A percentile compares a stretch with the other conserved stretches of the same genome.
Conservation (phyloP, 1,140 invertebrate genomes). For the Lepidurus arcticus region DNA sequence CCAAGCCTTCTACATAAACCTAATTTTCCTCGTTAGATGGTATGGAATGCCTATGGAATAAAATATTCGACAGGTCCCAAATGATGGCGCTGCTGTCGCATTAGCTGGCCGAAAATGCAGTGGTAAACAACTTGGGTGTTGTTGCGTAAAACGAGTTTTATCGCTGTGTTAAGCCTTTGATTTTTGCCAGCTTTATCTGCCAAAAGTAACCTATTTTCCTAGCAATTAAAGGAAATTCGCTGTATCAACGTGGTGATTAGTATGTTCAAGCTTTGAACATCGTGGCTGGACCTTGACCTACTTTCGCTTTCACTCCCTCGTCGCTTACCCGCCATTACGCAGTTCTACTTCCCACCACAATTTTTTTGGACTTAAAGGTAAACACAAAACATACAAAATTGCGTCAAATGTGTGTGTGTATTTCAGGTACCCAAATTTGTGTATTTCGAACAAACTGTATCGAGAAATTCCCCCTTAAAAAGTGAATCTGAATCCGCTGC, state of each 20-base stretch:
- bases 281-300: not conserved
- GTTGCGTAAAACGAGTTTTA: slow-evolving; percentile 1
- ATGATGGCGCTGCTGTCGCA: not conserved
- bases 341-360: not conserved
- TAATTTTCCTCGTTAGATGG: too few species aligned
- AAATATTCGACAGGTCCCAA: not conserved
- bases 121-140: slow-evolving; percentile 2
- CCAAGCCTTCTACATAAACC: too few species aligned
- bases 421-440: too few species aligned
- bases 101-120: not conserved
- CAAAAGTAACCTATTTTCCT: not conserved
- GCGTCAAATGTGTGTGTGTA: too few species aligned
- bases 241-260: not conserved
- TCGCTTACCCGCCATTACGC: slow-evolving; percentile 13
- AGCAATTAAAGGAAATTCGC: not conserved
- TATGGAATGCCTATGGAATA: too few species aligned
- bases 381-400: too few species aligned
- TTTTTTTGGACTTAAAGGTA: not conserved
- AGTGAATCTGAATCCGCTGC: not conserved
- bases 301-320: slow-evolving; percentile 16
- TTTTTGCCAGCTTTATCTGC: not conserved
- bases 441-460: too few species aligned
- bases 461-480: too few species aligned
- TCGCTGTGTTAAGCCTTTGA: not conserved
- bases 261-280: not conserved